phyloP scores from a whole-genome alignment of 2,797 vertebrate genomes.

The Danio choprae region DNA sequence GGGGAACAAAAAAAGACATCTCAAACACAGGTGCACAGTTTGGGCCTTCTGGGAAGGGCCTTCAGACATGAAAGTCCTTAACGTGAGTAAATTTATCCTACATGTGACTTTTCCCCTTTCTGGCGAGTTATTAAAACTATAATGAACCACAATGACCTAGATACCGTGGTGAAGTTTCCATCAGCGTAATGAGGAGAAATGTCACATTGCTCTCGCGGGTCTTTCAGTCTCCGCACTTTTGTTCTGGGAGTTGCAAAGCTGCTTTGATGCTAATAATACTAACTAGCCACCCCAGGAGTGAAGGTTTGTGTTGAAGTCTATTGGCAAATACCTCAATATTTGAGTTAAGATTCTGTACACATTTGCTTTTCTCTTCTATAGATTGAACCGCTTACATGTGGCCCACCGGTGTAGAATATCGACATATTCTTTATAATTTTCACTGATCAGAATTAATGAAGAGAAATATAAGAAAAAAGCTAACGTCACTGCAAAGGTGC shows the following conservation, averaged over 20 bases:
- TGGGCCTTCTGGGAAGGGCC: neutral
- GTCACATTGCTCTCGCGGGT: slow-evolving; percentile 64
- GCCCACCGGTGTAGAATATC: slow-evolving; percentile 12
- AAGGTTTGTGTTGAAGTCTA: slow-evolving; percentile 33
- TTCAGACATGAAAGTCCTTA: slow-evolving; percentile 6
- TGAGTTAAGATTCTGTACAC: slow-evolving; percentile 51
- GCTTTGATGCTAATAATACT: slow-evolving; percentile 67
- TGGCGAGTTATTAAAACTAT: slow-evolving; percentile 49
- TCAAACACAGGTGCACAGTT: slow-evolving; percentile 12
- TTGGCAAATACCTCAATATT: slow-evolving; percentile 31
- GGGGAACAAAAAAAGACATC: neutral
- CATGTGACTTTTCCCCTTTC: neutral
- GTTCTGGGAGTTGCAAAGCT: slow-evolving; percentile 62
- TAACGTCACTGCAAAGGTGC: slow-evolving; percentile 53
- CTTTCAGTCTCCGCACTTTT: slow-evolving; percentile 64
- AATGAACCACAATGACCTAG: slow-evolving; percentile 54
- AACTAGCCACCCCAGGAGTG: slow-evolving; percentile 51
- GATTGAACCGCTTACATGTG: slow-evolving; percentile 23
- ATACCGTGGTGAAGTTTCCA: slow-evolving; percentile 53
- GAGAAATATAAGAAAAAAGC: slow-evolving; percentile 29
- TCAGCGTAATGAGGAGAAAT: slow-evolving; percentile 71
- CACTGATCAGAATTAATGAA: slow-evolving; percentile 55
- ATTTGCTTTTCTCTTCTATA: slow-evolving; percentile 45
- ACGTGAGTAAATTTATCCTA: slow-evolving; percentile 12
- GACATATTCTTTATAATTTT: slow-evolving; percentile 47